Percentiles rank a stretch among this genome's conserved stretches.
These are phyloP conservation scores for Muscicapa comitata DNA, from an alignment of 2,797 vertebrate genomes.

Conservation along the genomic window DNA sequence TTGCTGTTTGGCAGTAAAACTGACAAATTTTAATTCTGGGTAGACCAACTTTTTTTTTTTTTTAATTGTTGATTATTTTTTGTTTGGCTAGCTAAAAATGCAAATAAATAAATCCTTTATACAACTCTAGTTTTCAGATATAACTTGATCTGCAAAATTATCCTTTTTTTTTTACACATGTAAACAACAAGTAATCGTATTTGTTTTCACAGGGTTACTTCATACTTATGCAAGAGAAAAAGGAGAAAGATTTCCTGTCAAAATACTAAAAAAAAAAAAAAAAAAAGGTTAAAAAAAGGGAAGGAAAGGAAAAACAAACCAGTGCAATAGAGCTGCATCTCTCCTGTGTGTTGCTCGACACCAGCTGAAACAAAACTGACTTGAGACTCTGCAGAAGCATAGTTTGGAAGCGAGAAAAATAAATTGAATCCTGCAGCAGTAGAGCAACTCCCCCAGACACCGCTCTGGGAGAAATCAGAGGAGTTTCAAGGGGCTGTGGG, in stretches of 20 bases:
- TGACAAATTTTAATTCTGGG: constrained; percentile 22
- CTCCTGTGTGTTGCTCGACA: constrained; percentile 39
- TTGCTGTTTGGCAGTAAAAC: constrained; percentile 5
- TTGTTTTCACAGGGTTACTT: constrained; percentile 29
- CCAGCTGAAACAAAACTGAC: constrained; percentile 54
- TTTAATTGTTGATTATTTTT: background rate
- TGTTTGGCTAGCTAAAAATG: background rate
- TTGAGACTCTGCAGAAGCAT: constrained; percentile 52
- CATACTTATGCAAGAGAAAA: constrained; percentile 44
- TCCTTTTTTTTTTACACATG: background rate
- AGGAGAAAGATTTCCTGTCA: constrained; percentile 36
- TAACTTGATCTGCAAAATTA: background rate
- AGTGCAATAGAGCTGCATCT: background rate
- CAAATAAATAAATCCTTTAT: background rate
- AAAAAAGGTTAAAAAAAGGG: background rate
- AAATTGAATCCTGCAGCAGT: constrained; percentile 36
- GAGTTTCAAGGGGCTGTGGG: constrained; percentile 59
- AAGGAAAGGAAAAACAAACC: constrained; percentile 34
- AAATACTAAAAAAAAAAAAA: background rate
- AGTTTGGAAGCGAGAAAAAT: constrained; percentile 48
- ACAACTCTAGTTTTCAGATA: background rate
- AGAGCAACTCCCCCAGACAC: constrained; percentile 23
- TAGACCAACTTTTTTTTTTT: background rate
- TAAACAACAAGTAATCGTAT: background rate
- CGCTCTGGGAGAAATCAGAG: constrained; percentile 33